phyloP scores from a whole-genome alignment of 2,888 invertebrate genomes.

The Drosophila niveifrons region DNA sequence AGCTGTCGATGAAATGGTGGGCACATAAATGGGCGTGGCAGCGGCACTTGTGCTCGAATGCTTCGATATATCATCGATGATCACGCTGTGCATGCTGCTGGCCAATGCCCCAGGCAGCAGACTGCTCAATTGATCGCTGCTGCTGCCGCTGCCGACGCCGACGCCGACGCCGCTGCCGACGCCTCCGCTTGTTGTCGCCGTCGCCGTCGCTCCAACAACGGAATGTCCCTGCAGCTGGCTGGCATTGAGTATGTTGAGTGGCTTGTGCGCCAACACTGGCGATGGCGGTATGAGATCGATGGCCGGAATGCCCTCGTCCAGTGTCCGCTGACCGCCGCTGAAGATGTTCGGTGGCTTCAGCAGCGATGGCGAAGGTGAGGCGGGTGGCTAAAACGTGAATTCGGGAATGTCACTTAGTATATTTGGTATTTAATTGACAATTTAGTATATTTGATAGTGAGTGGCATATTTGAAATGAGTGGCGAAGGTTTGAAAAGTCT shows the following conservation, averaged over 20 bases:
- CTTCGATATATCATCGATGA: conserved; percentile 84
- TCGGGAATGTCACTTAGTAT: no score
- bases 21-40: conserved; percentile 78
- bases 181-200: conserved; percentile 26
- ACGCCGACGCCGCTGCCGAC: conserved; percentile 10
- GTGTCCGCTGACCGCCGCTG: conserved; percentile 79
- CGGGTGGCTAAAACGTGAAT: conserved; percentile 47
- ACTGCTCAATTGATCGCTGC: conserved; percentile 46
- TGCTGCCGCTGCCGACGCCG: conserved; percentile 26
- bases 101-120: conserved; percentile 64
- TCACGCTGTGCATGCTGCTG: conserved; percentile 75
- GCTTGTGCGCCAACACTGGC: conserved; percentile 83
- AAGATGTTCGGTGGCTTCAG: conserved; percentile 84
- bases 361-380: conserved; percentile 81
- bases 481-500: no score
- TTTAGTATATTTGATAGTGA: no score
- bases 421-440: no score
- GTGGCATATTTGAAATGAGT: no score
- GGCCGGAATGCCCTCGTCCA: conserved; percentile 85
- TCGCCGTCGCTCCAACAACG: not conserved
- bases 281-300: conserved; percentile 85
- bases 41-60: conserved; percentile 72
- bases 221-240: conserved; percentile 82
- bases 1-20: conserved; percentile 78
- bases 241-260: conserved; percentile 83